phyloP scores from a whole-genome alignment of 2,888 invertebrate species.

The Pristionchus entomophagus region DNA sequence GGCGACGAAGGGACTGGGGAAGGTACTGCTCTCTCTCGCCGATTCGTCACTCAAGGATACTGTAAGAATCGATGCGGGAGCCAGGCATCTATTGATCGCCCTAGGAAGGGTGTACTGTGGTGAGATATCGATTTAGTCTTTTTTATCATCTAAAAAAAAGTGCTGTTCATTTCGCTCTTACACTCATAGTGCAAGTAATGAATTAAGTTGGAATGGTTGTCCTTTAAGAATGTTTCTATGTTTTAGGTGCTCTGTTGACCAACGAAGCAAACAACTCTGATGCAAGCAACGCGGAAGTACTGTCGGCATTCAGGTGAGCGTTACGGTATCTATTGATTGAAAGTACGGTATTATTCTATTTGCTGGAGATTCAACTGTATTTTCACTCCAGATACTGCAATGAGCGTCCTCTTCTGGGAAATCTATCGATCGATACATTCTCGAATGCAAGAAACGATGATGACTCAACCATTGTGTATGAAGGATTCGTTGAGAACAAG shows the following conservation, averaged over 20 bases:
- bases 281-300: conserved; percentile 59
- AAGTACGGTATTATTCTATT: background rate
- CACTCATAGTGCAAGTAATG: too few relatives aligned
- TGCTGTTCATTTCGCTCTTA: too few relatives aligned
- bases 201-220: too few relatives aligned
- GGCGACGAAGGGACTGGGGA: conserved; percentile 34
- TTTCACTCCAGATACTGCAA: conserved; percentile 54
- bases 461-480: conserved; percentile 65
- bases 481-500: conserved; percentile 53
- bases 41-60: conserved; percentile 26
- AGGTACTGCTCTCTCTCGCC: background rate
- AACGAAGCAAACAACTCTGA: conserved; percentile 75
- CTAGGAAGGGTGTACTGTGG: conserved; percentile 42
- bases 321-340: background rate
- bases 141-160: background rate
- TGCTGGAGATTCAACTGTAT: background rate
- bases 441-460: conserved; percentile 52
- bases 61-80: conserved; percentile 44
- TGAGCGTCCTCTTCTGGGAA: conserved; percentile 60
- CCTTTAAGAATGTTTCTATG: background rate
- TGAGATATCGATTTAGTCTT: background rate
- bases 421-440: conserved; percentile 58
- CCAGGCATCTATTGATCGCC: conserved; percentile 33
- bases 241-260: conserved; percentile 75
- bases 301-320: conserved; percentile 59